Conservation (phyloP, 2,113 vertebrate species). For the Hystrix brachyura region DNA sequence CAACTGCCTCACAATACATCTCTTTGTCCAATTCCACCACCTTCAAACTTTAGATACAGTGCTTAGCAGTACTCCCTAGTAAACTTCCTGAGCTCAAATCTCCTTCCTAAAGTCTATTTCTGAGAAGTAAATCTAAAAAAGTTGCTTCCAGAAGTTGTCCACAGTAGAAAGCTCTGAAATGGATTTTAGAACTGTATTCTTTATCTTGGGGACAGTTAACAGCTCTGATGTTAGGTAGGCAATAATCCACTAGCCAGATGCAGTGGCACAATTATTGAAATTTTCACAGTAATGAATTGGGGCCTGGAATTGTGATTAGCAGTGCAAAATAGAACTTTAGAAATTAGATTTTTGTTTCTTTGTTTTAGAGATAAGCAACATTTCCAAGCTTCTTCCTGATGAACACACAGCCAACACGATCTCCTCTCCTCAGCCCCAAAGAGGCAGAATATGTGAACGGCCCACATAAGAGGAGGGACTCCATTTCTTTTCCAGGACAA, state of each 20-base stretch:
- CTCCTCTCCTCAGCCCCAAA: no score
- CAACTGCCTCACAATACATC: neutral
- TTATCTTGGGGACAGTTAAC: neutral
- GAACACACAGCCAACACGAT: no score
- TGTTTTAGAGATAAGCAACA: no score
- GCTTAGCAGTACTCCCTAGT: neutral
- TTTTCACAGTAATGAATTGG: neutral
- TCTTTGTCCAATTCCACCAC: neutral
- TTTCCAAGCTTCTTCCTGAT: no score
- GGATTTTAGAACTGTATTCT: neutral
- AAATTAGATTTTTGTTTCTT: no score
- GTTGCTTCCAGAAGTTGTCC: neutral
- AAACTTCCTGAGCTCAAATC: neutral
- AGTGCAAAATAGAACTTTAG: no score
- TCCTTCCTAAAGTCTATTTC: neutral
- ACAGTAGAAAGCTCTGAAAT: neutral
- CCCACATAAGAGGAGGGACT: no score
- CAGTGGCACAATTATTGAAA: neutral
- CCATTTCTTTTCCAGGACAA: no score
- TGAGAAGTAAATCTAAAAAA: neutral
- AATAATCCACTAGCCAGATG: neutral
- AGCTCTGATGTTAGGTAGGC: neutral
- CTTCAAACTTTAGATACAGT: neutral
- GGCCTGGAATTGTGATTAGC: neutral
- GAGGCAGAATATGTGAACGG: no score